phyloP scores from a whole-genome alignment of 2,888 invertebrate species.

The Autographa gamma region DNA sequence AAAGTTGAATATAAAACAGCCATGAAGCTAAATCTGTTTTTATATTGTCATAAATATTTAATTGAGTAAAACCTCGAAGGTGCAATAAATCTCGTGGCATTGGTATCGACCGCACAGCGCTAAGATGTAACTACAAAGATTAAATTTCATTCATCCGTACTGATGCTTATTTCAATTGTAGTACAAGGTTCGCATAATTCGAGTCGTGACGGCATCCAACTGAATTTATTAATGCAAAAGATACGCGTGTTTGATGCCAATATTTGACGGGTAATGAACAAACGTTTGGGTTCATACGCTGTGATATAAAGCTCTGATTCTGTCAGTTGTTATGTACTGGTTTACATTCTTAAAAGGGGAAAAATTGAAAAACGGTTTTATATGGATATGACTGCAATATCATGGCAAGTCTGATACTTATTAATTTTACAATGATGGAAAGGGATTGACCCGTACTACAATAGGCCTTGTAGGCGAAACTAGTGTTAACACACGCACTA shows the following conservation, averaged over 20 bases:
- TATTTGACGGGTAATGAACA: constrained; percentile 34
- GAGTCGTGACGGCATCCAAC: constrained; percentile 67
- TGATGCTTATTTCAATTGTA: constrained; percentile 69
- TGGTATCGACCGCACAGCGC: constrained; percentile 24
- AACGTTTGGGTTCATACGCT: constrained; percentile 26
- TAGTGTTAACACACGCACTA: too few relatives aligned
- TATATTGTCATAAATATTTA: constrained; percentile 1
- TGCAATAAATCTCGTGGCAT: constrained; percentile 36
- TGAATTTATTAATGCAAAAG: constrained; percentile 61
- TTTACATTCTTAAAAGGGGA: background rate
- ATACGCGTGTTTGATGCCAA: constrained; percentile 49
- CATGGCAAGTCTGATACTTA: background rate
- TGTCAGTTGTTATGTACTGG: background rate
- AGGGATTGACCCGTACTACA: too few relatives aligned
- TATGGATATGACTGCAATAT: background rate
- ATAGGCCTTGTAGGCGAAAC: too few relatives aligned
- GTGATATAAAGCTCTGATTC: constrained; percentile 19
- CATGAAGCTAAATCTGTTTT: background rate
- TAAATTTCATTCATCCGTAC: constrained; percentile 70
- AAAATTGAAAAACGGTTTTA: background rate
- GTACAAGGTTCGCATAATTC: constrained; percentile 72
- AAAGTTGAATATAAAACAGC: background rate
- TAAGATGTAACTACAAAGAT: constrained; percentile 55
- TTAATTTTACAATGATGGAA: background rate
- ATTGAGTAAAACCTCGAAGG: constrained; percentile 18